Base-by-base conservation (phyloP, 2,888 invertebrate species). In the Caenorhabditis sp. region DNA sequence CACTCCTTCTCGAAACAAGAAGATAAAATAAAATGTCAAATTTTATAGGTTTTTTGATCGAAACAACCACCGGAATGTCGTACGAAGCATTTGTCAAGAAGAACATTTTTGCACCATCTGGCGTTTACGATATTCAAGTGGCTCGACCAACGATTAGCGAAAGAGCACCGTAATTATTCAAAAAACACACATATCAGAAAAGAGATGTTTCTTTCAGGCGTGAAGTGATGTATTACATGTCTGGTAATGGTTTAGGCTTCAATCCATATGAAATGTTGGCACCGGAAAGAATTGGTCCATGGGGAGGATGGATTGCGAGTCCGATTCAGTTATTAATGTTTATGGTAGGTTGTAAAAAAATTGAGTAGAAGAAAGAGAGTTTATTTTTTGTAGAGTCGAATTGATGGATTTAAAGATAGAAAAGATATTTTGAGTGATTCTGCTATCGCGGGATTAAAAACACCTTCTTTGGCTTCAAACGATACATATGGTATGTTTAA, bases 281-380 rank as follows among this genome's bases (percentile, higher is more conserved):
- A 23, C 84, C 87, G 17, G 84, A 84, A 59, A 66, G 87, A 59
- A 87, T 85, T 27, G 87, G 87, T 0, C 86, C 87, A 53, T 87
- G 86, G 86, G 87, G 87, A 43, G 87, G 87, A 50, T 87, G 87
- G 87, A 86, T 87, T 36, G 85, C 87, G 3, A 85, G 83, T 54
- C 86, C 86, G 1, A 83, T 87, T 59, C 87, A 87, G 63, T 68
- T 87, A 59, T 67, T 86, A 8, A 78, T 82, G 74, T 81, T 84
- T 54, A 80, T 85, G 84, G 82, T 81, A 25, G 23, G 23, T 5
- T 3, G 5, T 21, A 21, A 21, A 52, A 23, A 20, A 52, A 23
- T 7, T 52, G 14, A 43, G 4, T 31, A 31, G 31, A 31, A 7
- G 31, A 31, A n/a, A n/a, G n/a, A n/a, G n/a, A n/a, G n/a, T n/a